Evolutionary conservation across 2,888 invertebrate species (phyloP), one percentile per base, ranked within the genome.

Genomic region (Acronicta alni): DNA sequence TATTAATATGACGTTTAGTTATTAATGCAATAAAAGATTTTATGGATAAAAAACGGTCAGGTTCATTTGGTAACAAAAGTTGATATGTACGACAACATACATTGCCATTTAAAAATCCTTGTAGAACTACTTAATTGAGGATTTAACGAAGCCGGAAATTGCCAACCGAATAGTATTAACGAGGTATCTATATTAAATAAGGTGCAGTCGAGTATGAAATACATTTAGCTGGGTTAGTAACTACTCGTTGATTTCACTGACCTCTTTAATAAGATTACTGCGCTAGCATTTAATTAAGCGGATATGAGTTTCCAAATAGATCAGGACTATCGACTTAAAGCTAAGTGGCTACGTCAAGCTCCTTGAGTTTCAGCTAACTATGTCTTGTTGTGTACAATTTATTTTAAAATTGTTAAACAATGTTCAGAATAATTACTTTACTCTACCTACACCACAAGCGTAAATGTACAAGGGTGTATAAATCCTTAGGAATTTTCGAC

Each of bases 291-390:
- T 81, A 79, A 84, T 81, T 75, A 80, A 82, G 71, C 83, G 84
- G 83, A 84, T 84, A 82, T 84, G 79, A 83, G 79, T 76, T 78
- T 76, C 76, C 67, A 78, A 67, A 77, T 77, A 68, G 66, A 81
- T 78, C 73, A 57, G 46, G 52, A 55, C 58, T 55, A 61, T 70
- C 63, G 72, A 69, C 59, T 64, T 57, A 64, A 58, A 65, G 45
- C 30, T 52, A 32, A 43, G 46, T 16, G 41, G 18, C 48, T 57
- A 37, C 46, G 57, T 61, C 39, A 65, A 47, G 26, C 38, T 55
- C 17, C 6, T 38, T 26, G 17, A 30, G 39, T 20, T 7, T 10
- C 8, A 10, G 18, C 10, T 0, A 8, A n/a, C n/a, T n/a, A 23
- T 3, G 18, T 42, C 35, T 35, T 35, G 14, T 7, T n/a, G 35